Percentiles rank a stretch among this genome's conserved stretches.
Evolutionary conservation across 2,797 vertebrate genomes (phyloP).

Genomic region (Lates japonicus): DNA sequence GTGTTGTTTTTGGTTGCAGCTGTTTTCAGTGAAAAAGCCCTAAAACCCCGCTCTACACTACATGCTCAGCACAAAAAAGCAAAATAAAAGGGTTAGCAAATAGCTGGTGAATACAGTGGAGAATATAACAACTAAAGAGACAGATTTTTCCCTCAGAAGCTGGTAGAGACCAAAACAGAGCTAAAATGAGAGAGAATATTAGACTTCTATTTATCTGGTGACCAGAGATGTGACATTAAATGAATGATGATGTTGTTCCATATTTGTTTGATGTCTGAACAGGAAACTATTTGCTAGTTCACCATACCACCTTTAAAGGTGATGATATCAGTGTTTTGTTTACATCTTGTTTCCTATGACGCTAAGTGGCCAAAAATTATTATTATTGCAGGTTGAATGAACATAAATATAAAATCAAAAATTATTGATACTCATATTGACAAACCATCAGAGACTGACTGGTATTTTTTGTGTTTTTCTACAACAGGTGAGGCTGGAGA

Average conservation of each 20-base stretch:
- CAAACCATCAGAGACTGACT: conserved; percentile 1
- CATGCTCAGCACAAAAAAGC: neutral
- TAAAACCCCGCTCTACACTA: neutral
- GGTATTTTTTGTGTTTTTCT: conserved; percentile 11
- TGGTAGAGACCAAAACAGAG: neutral
- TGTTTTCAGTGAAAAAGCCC: neutral
- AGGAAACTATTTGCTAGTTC: neutral
- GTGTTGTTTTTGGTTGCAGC: neutral
- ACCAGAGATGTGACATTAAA: neutral
- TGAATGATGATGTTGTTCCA: neutral
- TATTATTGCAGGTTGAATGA: neutral
- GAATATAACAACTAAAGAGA: neutral
- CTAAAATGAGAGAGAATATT: neutral
- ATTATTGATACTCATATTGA: neutral
- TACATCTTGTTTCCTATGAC: no score
- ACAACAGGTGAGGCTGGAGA: conserved; percentile 87
- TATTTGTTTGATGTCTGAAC: neutral
- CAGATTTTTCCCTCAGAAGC: neutral
- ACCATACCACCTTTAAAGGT: neutral
- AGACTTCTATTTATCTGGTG: neutral
- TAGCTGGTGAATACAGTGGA: neutral
- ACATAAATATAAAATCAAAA: neutral
- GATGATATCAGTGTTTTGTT: neutral
- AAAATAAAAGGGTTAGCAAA: neutral
- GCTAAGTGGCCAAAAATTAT: no score